phyloP scores from a whole-genome alignment of 2,797 vertebrate species.

The Atherinosoma microstoma region DNA sequence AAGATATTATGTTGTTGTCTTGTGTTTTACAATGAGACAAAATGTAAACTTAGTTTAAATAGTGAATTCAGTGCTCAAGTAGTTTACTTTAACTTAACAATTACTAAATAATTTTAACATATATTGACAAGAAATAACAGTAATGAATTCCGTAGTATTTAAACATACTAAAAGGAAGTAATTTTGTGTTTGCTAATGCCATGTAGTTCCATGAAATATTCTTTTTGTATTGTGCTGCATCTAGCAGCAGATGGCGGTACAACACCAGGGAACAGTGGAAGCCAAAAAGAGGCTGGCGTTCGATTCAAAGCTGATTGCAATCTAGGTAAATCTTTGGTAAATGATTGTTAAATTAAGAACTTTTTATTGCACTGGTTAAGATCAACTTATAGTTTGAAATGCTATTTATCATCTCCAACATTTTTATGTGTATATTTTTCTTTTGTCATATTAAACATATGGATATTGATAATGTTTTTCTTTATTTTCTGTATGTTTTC shows the following conservation, averaged over 20 bases:
- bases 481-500: constrained; percentile 37
- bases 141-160: constrained; percentile 39
- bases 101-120: constrained; percentile 29
- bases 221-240: constrained; percentile 84
- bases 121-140: constrained; percentile 36
- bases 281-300: constrained; percentile 83
- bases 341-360: constrained; percentile 68
- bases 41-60: constrained; percentile 33
- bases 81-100: constrained; percentile 34
- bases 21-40: constrained; percentile 44
- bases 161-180: constrained; percentile 25
- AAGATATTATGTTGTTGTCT: constrained; percentile 63
- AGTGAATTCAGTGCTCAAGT: constrained; percentile 40
- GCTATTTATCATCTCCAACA: constrained; percentile 50
- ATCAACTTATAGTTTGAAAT: constrained; percentile 64
- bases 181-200: constrained; percentile 68
- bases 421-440: constrained; percentile 38
- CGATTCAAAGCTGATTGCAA: constrained; percentile 85
- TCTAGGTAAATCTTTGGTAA: constrained; percentile 83
- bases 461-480: constrained; percentile 33
- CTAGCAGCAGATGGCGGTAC: constrained; percentile 89
- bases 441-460: constrained; percentile 36
- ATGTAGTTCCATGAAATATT: constrained; percentile 77
- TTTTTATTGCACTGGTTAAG: constrained; percentile 62
- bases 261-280: constrained; percentile 86